Conservation (phyloP, 2,113 vertebrate species). For the Elephantulus edwardii region DNA sequence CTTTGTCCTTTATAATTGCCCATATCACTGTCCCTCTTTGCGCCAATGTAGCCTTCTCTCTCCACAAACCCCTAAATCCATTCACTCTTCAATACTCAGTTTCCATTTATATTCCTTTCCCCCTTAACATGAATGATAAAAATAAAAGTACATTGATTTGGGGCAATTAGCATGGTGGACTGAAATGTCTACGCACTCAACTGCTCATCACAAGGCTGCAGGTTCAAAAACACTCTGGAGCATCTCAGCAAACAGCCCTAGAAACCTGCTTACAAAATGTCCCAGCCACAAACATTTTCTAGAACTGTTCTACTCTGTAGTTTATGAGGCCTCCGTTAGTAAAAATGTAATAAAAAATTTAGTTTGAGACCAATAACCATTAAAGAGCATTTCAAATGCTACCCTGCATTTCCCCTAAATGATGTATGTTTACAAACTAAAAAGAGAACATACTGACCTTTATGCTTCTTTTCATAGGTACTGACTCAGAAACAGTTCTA, state of each 20-base stretch:
- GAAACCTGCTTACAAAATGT: no score
- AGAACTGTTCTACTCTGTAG: background rate
- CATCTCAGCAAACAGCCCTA: no score
- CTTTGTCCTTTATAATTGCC: background rate
- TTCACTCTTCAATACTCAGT: background rate
- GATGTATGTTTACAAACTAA: background rate
- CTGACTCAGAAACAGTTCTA: constrained; percentile 13
- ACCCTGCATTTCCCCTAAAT: background rate
- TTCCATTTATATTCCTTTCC: background rate
- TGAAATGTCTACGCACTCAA: no score
- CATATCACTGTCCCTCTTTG: background rate
- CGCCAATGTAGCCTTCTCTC: no score
- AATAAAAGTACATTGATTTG: constrained; percentile 3
- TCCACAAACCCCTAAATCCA: background rate
- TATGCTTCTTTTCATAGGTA: background rate
- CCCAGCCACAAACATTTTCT: no score
- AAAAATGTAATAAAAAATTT: constrained; percentile 51
- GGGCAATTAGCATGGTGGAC: background rate
- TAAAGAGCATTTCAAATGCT: background rate
- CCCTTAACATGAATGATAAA: background rate
- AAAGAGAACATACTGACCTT: background rate
- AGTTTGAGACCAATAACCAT: background rate
- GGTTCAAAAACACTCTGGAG: no score
- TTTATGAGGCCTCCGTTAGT: no score
- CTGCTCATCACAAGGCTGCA: no score